phyloP scores from a whole-genome alignment of 1,140 invertebrate genomes.

The Euwallacea similis region DNA sequence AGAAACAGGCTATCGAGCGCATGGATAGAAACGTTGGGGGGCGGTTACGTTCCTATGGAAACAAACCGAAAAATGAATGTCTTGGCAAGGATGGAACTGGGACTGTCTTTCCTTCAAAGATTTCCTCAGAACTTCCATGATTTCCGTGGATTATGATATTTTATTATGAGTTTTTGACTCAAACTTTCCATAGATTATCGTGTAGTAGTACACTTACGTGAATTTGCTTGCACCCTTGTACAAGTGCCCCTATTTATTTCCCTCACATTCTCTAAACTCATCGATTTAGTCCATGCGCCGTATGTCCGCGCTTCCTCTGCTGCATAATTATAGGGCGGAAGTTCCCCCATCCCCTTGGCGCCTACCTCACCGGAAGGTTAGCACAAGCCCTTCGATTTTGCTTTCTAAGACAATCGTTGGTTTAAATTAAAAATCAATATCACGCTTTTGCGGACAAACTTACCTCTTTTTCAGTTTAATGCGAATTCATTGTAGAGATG shows the following conservation, averaged over 20 bases:
- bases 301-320: constrained; percentile 33
- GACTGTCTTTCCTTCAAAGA: too few relatives aligned
- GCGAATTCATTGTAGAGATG: neutral
- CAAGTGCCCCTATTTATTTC: constrained; percentile 4
- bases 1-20: constrained; percentile 1
- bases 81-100: neutral
- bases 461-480: neutral
- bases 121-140: too few relatives aligned
- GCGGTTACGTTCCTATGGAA: constrained; percentile 4
- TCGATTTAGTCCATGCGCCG: constrained; percentile 35
- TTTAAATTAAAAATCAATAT: constrained; percentile 21
- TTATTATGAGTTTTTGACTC: too few relatives aligned
- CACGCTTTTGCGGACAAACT: neutral
- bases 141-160: too few relatives aligned
- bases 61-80: neutral
- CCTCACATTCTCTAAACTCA: constrained; percentile 25
- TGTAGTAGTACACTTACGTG: too few relatives aligned
- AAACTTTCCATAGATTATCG: too few relatives aligned
- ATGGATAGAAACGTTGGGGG: neutral
- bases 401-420: constrained; percentile 28
- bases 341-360: constrained; percentile 21
- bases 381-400: constrained; percentile 34
- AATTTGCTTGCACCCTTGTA: too few relatives aligned
- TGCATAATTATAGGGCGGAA: constrained; percentile 36
- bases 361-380: constrained; percentile 33